Percentiles rank a stretch among this genome's conserved stretches.
Conservation (phyloP, 2,888 invertebrate species). For the Dynastes tityus region DNA sequence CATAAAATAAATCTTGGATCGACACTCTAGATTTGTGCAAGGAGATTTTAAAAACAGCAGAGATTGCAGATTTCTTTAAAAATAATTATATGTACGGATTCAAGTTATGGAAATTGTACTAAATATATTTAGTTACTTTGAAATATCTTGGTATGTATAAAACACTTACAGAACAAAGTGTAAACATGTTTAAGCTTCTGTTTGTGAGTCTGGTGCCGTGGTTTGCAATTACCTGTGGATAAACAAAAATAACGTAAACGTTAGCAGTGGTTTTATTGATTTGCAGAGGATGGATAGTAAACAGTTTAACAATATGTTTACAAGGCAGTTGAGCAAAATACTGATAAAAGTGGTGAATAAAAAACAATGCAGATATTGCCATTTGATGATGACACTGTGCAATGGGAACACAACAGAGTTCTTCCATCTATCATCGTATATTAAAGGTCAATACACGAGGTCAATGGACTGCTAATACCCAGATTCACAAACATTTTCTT, state of each 20-base stretch:
- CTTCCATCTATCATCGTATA: constrained; percentile 24
- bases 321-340: constrained; percentile 22
- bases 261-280: constrained; percentile 40
- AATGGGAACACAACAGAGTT: constrained; percentile 41
- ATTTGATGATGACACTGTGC: constrained; percentile 35
- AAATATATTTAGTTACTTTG: constrained; percentile 50
- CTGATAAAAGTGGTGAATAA: constrained; percentile 30
- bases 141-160: constrained; percentile 59
- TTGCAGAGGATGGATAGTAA: constrained; percentile 39
- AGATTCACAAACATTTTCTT: constrained; percentile 57
- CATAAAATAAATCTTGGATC: constrained; percentile 50
- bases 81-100: constrained; percentile 49
- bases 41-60: constrained; percentile 48
- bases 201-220: constrained; percentile 58
- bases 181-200: constrained; percentile 54
- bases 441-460: constrained; percentile 35
- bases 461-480: constrained; percentile 48
- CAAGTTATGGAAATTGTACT: constrained; percentile 50
- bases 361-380: constrained; percentile 25
- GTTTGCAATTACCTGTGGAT: constrained; percentile 34
- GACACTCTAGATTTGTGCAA: constrained; percentile 50
- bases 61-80: constrained; percentile 51
- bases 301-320: constrained; percentile 20
- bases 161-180: constrained; percentile 56
- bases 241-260: constrained; percentile 18